Base-by-base conservation (phyloP, 2,113 vertebrate genomes). In the Xenotilapia flavipinnis region DNA sequence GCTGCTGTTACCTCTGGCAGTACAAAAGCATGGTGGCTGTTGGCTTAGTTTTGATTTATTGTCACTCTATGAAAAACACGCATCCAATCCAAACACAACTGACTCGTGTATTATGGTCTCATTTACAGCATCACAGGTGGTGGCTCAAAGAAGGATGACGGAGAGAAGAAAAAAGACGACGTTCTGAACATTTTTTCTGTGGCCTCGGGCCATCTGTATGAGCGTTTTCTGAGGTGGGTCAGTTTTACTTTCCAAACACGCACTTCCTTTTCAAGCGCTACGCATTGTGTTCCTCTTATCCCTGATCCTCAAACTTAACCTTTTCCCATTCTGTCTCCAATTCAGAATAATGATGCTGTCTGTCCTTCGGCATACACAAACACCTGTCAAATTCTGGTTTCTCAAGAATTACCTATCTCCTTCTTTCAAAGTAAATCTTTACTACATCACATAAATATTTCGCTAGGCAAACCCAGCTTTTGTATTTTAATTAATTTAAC, bases 301-400 rank as follows among this genome's bases (percentile, higher is more conserved):
- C 56, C 47, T 47, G 77, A 38, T 87, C 33, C 40, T 56, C 6
- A 58, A 77, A 81, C 33, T 26, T 62, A 70, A 54, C 19, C 40
- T 62, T 75, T 21, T 49, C 21, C 14, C 42, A 55, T 56, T 82
- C 26, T 55, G 45, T 82, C 75, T 82, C 26, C 84, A 77, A 95
- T 95, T 92, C 96, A 99, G 99, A 97, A 98, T 99, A 93, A 99
- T 99, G 99, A 99, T 99, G 98, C 96, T 99, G 77, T 99, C 99
- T 54, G 98, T 99, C 86, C 96, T 99, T 81, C 97, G 93, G 58
- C 96, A 99, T 89, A 99, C 98, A 82, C 95, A 97, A 96, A 98
- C 98, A 19, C 97, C 98, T 8, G 97, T 99, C 93, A 99, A 99
- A 95, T 99, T 99, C 94, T 99, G 99, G 99, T 99, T 99, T 95